These are phyloP conservation scores for Valencia hispanica DNA, from an alignment of 2,797 vertebrate species.

Conservation along the genomic window DNA sequence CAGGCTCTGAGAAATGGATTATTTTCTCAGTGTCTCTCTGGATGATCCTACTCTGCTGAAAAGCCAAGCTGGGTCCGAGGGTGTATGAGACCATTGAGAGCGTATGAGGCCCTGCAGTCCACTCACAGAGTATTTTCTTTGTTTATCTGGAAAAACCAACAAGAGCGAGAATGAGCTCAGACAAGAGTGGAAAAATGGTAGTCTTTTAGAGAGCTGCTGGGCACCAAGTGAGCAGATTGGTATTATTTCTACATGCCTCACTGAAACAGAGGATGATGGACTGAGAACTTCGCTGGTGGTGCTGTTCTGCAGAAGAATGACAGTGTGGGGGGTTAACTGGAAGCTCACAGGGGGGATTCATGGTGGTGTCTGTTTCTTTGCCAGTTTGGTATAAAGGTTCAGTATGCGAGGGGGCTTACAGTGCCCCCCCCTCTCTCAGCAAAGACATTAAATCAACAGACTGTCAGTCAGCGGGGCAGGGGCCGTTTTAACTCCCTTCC, in stretches of 20 bases:
- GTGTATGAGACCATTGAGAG: conserved; percentile 32
- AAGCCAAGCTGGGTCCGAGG: conserved; percentile 49
- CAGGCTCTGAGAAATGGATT: conserved; percentile 64
- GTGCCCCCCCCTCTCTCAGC: conserved; percentile 47
- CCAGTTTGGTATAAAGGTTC: conserved; percentile 68
- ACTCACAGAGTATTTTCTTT: conserved; percentile 19
- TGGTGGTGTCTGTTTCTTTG: conserved; percentile 53
- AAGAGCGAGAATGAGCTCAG: conserved; percentile 19
- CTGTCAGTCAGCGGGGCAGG: conserved; percentile 46
- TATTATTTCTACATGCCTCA: conserved; percentile 20
- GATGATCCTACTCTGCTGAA: conserved; percentile 69
- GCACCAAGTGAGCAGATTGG: conserved; percentile 37
- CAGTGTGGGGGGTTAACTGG: conserved; percentile 22
- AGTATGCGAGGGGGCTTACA: conserved; percentile 55
- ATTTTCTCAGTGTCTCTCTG: conserved; percentile 63
- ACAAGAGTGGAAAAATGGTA: conserved; percentile 16
- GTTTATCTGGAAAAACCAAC: conserved; percentile 39
- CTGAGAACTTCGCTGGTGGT: conserved; percentile 46
- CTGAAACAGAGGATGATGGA: conserved; percentile 35
- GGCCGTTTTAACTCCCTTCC: conserved; percentile 34
- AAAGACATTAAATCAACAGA: conserved; percentile 60
- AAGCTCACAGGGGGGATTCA: conserved; percentile 50
- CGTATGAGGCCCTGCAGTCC: conserved; percentile 3
- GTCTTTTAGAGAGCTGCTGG: conserved; percentile 35
- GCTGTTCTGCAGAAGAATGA: conserved; percentile 47